Evolutionary conservation across 1,140 invertebrate genomes (phyloP), one percentile per base, ranked within the genome.

Genomic region (Trichoplusia ni): DNA sequence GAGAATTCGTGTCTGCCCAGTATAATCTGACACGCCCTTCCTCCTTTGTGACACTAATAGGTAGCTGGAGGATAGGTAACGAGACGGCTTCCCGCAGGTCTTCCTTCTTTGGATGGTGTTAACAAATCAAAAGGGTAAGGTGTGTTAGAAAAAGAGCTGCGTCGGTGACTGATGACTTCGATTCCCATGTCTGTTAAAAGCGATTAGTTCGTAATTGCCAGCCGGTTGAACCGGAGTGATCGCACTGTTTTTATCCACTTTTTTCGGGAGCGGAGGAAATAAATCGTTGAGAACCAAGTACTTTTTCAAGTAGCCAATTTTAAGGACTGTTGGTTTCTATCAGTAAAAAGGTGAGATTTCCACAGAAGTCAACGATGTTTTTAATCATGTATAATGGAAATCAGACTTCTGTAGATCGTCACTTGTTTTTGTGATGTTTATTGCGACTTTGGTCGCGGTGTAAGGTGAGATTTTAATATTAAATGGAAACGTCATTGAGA

Each of bases 111-210:
- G 72, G 78, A 51, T 64, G 31, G 13, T 40, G 56, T 63, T 66
- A 61, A 75, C 63, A 56, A 67, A 77, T 77, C 67, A 68, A 70
- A 71, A 64, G 62, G 54, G 68, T 66, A 70, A 75, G 56, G 63
- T 75, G 53, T 54, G 66, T 62, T 72, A 69, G 66, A 81, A 75
- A 77, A 74, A 71, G 38, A 44, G 60, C 37, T 47, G 18, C 37
- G 25, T 66, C 33, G 56, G 56, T 75, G 66, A 75, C 58, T 71
- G 72, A 73, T 69, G 46, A 65, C 49, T 64, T 46, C 46, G 35
- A 69, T 75, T 81, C 73, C 71, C 73, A 79, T 73, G 71, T 76
- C 69, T 62, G 67, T 64, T 69, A 71, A 70, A 60, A 46, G 64
- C 63, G 60, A 79, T 75, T 75, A 74, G 60, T 51, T 64, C 35